phyloP scores from a whole-genome alignment of 1,140 invertebrate genomes.

The Nomia melanderi region DNA sequence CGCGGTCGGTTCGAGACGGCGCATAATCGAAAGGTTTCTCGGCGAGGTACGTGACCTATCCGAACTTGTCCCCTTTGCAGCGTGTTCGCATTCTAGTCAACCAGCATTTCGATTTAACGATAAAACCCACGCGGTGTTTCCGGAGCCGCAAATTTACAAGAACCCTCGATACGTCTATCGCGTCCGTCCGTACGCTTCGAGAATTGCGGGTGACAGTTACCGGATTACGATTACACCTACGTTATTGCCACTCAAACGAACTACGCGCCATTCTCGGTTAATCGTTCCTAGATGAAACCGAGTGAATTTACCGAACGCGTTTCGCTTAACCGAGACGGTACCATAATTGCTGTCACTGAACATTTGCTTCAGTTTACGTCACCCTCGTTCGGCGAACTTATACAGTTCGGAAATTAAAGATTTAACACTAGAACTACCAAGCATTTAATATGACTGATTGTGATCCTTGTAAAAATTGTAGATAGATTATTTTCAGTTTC shows the following conservation, averaged over 20 bases:
- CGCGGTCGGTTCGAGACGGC: neutral
- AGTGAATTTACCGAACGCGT: neutral
- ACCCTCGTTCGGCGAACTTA: no score
- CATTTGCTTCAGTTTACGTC: no score
- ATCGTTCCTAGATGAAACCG: neutral
- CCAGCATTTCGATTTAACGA: constrained; percentile 12
- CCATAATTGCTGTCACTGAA: no score
- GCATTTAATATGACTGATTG: no score
- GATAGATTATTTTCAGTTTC: no score
- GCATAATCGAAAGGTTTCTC: constrained; percentile 35
- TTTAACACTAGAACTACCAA: no score
- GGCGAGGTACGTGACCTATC: neutral
- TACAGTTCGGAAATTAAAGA: neutral
- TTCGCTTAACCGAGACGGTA: neutral
- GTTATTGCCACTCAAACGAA: constrained; percentile 3
- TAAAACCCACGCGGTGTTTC: neutral
- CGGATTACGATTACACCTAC: constrained; percentile 30
- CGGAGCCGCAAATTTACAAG: constrained; percentile 48
- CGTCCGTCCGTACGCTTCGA: neutral
- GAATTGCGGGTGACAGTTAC: constrained; percentile 37
- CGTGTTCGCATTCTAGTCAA: neutral
- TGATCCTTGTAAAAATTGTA: no score
- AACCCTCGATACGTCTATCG: neutral
- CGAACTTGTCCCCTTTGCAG: neutral
- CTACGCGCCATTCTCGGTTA: neutral